Conservation (phyloP, 2,888 invertebrate species). For the Drosophila mercatorum region DNA sequence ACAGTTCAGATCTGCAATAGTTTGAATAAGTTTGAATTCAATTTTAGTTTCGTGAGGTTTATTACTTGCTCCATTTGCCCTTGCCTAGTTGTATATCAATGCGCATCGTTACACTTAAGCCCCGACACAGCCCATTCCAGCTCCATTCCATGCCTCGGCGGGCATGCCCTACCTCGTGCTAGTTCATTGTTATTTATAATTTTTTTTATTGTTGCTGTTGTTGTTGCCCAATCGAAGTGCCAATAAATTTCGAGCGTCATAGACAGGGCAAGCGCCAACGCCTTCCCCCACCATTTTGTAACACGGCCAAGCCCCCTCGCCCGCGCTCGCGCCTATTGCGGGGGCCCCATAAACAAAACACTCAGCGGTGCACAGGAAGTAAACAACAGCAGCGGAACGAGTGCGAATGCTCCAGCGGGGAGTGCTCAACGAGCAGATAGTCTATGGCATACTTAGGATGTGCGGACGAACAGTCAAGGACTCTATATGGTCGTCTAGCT, state of each 20-base stretch:
- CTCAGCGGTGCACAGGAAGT: conserved; percentile 65
- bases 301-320: background rate
- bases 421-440: background rate
- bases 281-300: background rate
- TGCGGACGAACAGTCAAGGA: background rate
- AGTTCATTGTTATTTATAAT: conserved; percentile 51
- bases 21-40: too few relatives aligned
- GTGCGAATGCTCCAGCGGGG: background rate
- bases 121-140: background rate
- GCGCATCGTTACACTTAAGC: conserved; percentile 10
- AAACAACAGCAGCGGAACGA: conserved; percentile 53
- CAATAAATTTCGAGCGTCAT: conserved; percentile 53
- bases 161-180: conserved; percentile 4
- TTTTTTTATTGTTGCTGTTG: background rate
- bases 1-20: too few relatives aligned
- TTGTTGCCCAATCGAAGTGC: conserved; percentile 35
- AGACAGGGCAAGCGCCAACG: conserved; percentile 6
- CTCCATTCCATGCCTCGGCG: background rate
- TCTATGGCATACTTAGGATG: background rate
- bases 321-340: conserved; percentile 35
- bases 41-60: background rate
- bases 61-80: conserved; percentile 8
- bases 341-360: conserved; percentile 66
- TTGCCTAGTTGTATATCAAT: conserved; percentile 17
- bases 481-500: background rate